Base-by-base conservation (phyloP, 2,797 vertebrate genomes). In the Myotis daubentonii region DNA sequence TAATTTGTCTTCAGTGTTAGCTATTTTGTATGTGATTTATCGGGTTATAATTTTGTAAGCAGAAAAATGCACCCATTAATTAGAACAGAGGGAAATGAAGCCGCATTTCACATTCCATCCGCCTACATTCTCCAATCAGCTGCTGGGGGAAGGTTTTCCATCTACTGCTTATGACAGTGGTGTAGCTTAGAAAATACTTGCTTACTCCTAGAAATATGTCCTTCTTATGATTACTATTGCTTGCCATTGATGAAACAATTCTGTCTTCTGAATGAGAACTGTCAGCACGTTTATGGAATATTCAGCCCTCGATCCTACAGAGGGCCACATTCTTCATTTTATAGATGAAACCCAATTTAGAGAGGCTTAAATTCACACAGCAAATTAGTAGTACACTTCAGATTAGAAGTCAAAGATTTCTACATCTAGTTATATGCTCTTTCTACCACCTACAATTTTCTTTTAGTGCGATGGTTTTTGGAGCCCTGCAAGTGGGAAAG, bases 221-320 rank as follows among this genome's bases (percentile, higher is more conserved):
- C 83, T 60, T 68, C 36, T 92, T 62, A 22, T 65, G 6, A 80
- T 80, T 70, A 72, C 22, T 78, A 3, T 53, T 88, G 19, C 86
- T 89, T 82, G 47, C 12, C 16, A 84, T 16, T 53, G 33, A 89
- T 71, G 65, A 79, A 78, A 90, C 65, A 79, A 12, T 0, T 80
- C 60, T 95, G 7, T 78, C 38, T 95, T 79, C 28, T 79, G 83
- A 70, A 65, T 76, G 93, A 88, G 10, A 16, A 70, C 72, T 13
- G 3, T n/a, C 53, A 84, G n/a, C 53, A 44, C 3, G 28, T 82
- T 92, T 62, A 55, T 36, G 47, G 15, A 87, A 36, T 72, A 68
- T 6, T 71, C 7, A 89, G 80, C 57, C 22, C 81, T 76, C 65
- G 10, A 36, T 84, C 23, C 55, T 51, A 0, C 4, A 65, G 20